phyloP scores from a whole-genome alignment of 2,888 invertebrate genomes.

The Xylota sylvarum region DNA sequence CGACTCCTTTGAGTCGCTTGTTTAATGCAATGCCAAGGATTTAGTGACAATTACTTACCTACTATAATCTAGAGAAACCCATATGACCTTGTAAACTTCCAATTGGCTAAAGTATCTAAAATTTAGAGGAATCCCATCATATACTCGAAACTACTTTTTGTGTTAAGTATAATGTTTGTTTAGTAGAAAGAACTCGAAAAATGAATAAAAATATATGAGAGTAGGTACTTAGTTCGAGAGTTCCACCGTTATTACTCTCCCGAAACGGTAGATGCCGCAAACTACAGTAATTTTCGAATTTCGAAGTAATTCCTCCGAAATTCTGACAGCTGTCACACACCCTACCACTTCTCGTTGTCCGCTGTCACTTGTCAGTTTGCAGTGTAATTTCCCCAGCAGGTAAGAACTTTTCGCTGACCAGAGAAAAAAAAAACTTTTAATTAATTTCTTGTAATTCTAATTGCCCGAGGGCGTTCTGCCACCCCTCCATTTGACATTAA shows the following conservation, averaged over 20 bases:
- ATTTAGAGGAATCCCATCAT: too few species aligned
- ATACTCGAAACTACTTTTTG: too few species aligned
- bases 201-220: neutral
- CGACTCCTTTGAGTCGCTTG: too few species aligned
- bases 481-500: conserved; percentile 60
- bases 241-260: neutral
- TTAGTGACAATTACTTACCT: too few species aligned
- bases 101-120: too few species aligned
- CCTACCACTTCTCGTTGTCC: neutral
- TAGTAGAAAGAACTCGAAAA: too few species aligned
- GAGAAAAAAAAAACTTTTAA: conserved; percentile 36
- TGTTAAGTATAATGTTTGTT: too few species aligned
- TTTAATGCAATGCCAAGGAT: too few species aligned
- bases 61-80: too few species aligned
- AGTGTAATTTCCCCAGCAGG: conserved; percentile 51
- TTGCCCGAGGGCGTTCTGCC: conserved; percentile 72
- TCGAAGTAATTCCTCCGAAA: conserved; percentile 17
- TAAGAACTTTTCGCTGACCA: conserved; percentile 21
- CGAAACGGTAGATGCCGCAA: conserved; percentile 35
- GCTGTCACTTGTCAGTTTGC: conserved; percentile 56
- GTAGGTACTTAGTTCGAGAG: neutral
- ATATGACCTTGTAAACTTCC: too few species aligned
- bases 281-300: conserved; percentile 3
- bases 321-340: conserved; percentile 34
- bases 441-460: conserved; percentile 68